Evolutionary conservation across 2,888 invertebrate species (phyloP), one percentile per base, ranked within the genome.

Genomic region (Poecilobothrus nobilitatus): DNA sequence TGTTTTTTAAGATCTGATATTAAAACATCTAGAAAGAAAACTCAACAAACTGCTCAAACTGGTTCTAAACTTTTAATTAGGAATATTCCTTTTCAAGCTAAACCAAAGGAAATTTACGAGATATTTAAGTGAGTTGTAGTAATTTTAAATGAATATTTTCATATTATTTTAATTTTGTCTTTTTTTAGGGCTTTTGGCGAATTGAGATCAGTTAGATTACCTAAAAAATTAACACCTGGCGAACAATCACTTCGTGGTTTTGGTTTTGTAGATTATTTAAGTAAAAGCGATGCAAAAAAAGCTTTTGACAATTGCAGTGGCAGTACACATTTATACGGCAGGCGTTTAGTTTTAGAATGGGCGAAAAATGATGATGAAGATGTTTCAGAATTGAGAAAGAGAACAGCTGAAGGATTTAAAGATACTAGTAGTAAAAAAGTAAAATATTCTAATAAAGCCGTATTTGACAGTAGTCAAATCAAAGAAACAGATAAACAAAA

Each of bases 21-120:
- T 0, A 83, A 84, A 73, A 82, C 85, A 33, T 75, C 84, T 6
- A 87, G 86, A 74, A 91, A 91, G 78, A 81, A 79, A 44, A 80
- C 83, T 21, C 88, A 86, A 72, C 81, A 83, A 18, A 84, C 84
- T 0, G 81, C 84, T 74, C 91, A 91, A 81, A 91, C 88, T 63
- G 90, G 91, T 20, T 77, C 92, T 0, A 99, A 98, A 83, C 91
- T 99, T 72, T 84, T 97, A 7, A 92, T 97, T 0, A 85, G 94
- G 73, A 99, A 99, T 82, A 89, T 99, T 73, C 96, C 98, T 0
- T 99, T 99, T 86, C 94, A 98, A 84, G 97, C 97, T 0, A 94
- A 90, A 68, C 83, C 84, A 66, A 86, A 87, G 68, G 95, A 95
- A 86, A 83, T 95, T 68, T 85, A 86, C 67, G 92, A 96, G 80